Conservation (phyloP, 2,888 invertebrate genomes). For the Xestobium rufovillosum region DNA sequence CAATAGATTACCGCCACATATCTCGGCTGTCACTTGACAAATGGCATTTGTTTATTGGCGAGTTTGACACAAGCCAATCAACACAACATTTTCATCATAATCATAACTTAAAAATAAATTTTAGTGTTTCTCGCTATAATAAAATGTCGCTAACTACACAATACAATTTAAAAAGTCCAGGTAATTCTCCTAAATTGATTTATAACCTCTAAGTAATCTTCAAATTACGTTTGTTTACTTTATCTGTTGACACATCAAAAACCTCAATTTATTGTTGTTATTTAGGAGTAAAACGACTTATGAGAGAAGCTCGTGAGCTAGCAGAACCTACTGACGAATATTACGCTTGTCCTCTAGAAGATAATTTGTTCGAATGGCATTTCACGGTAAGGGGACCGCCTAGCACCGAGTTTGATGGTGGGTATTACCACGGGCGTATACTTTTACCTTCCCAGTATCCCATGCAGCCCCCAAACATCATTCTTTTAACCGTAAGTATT, state of each 20-base stretch:
- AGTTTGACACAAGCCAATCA: too few relatives aligned
- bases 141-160: constrained; percentile 48
- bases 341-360: constrained; percentile 82
- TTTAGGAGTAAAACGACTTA: constrained; percentile 83
- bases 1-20: too few relatives aligned
- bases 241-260: constrained; percentile 9
- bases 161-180: constrained; percentile 55
- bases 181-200: constrained; percentile 36
- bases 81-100: not conserved
- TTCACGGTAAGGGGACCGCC: constrained; percentile 88
- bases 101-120: too few relatives aligned
- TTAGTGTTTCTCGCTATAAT: too few relatives aligned
- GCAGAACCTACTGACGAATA: constrained; percentile 83
- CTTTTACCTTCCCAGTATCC: constrained; percentile 89
- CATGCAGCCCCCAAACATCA: constrained; percentile 95
- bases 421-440: constrained; percentile 88
- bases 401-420: constrained; percentile 82
- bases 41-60: too few relatives aligned
- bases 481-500: constrained; percentile 69
- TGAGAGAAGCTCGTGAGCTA: constrained; percentile 86
- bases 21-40: too few relatives aligned
- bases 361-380: constrained; percentile 97
- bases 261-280: constrained; percentile 11
- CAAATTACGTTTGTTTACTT: constrained; percentile 2
- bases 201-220: constrained; percentile 3